These are phyloP conservation scores for Drosophila repleta DNA, from an alignment of 1,140 invertebrate genomes.

Conservation along the genomic window DNA sequence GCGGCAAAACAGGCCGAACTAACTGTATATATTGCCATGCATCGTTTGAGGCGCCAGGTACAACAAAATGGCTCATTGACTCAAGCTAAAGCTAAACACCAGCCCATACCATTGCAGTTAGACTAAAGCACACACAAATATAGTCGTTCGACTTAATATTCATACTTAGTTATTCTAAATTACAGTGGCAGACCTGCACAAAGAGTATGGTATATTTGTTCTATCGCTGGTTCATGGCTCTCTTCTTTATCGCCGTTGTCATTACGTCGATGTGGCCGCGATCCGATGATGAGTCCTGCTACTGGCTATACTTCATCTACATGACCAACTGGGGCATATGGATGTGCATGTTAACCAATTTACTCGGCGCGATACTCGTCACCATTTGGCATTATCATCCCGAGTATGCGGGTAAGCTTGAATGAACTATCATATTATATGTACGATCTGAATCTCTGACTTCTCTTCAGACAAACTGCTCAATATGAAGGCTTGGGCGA, in stretches of 20 bases:
- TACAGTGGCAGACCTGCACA: constrained; percentile 84
- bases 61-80: constrained; percentile 7
- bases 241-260: constrained; percentile 85
- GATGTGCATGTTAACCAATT: constrained; percentile 84
- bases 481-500: constrained; percentile 64
- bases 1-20: constrained; percentile 43
- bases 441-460: too few species aligned
- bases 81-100: neutral
- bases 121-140: neutral
- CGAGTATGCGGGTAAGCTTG: constrained; percentile 73
- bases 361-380: constrained; percentile 75
- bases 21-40: constrained; percentile 35
- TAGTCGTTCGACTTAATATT: constrained; percentile 27
- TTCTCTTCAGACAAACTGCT: constrained; percentile 64
- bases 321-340: constrained; percentile 91
- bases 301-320: constrained; percentile 86
- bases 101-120: neutral
- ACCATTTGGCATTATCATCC: constrained; percentile 80
- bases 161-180: constrained; percentile 37
- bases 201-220: constrained; percentile 85
- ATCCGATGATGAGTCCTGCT: constrained; percentile 72
- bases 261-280: constrained; percentile 84
- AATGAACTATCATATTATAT: neutral
- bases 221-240: constrained; percentile 86
- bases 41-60: constrained; percentile 10